Base-by-base conservation (phyloP, 2,888 invertebrate genomes). In the Drosophila sordidula region DNA sequence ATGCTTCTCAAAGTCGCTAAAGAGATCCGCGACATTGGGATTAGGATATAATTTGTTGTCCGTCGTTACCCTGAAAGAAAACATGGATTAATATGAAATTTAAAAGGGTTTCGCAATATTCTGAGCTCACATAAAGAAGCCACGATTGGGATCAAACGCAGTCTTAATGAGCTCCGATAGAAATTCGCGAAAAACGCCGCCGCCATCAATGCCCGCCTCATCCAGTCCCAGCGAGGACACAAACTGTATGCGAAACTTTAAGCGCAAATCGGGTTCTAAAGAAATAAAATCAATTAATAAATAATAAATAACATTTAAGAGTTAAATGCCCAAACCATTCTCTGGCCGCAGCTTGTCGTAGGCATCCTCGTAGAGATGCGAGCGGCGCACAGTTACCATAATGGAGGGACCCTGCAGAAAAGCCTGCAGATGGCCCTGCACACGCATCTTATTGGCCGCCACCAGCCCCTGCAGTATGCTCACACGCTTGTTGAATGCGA, bases 361-460 rank as follows among this genome's bases (percentile, higher is more conserved):
- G 0, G 99, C 98, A 92, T 99, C 99, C 93, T 99, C 99, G 91
- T 99, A 99, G n/a, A 99, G 94, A 93, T 98, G 98, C 76, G 97
- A 96, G 59, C 99, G 94, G 63, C 98, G 93, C 6, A 98, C 96
- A 32, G 95, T 95, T 36, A 98, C 94, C 80, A 95, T 94, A 76
- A 96, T 95, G 42, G 94, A 94, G 0, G 96, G 96, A 0, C 96
- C 96, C 80, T 95, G 95, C 80, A 96, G 93, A 89, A 96, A 96
- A 69, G 95, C 95, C 12, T 95, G 93, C 76, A 95, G 91, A 82
- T 96, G 95, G n/a, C 95, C 95, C 92, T 96, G 96, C 77, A 95
- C 95, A 12, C 92, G 82, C 89, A 92, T 90, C 75, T 92, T 92
- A 73, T 93, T 92, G 2, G 92, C 92, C 2, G 92, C 92, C 25